Percentiles rank a stretch among this genome's conserved stretches.
These are phyloP conservation scores for Cochlearius cochlearius DNA, from an alignment of 2,113 vertebrate genomes.

Conservation along the genomic window DNA sequence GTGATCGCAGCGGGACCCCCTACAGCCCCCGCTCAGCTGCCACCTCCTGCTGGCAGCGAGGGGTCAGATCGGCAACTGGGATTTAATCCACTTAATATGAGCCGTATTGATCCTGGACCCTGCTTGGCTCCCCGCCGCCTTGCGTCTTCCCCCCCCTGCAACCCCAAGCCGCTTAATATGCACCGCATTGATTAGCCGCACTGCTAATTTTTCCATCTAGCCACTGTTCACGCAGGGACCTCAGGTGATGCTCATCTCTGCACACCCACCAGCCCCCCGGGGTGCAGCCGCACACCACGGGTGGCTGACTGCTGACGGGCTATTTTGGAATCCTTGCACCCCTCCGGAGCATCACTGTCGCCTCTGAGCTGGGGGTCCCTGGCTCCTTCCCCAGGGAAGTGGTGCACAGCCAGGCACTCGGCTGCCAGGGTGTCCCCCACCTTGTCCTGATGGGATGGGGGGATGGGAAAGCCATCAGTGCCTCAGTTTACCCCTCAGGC, in stretches of 20 bases:
- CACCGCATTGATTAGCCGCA: conserved; percentile 20
- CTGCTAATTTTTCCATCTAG: conserved; percentile 55
- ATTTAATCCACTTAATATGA: conserved; percentile 52
- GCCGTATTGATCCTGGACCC: not conserved
- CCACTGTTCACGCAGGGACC: not conserved
- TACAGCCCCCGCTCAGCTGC: not conserved
- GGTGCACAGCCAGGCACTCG: not conserved
- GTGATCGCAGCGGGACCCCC: not conserved
- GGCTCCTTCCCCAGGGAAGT: not conserved
- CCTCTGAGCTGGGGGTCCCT: not conserved
- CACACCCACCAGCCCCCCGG: not conserved
- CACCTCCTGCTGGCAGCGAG: not conserved
- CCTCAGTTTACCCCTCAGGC: not conserved
- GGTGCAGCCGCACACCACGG: not conserved
- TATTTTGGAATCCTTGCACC: not conserved
- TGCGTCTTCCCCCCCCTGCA: not conserved
- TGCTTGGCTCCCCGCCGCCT: not conserved
- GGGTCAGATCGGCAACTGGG: not conserved
- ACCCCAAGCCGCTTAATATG: not conserved
- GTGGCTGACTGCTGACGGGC: not conserved
- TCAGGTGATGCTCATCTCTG: not conserved
- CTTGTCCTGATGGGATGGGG: too few relatives aligned
- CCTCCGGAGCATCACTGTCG: fast-evolving
- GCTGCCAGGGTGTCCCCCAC: too few relatives aligned
- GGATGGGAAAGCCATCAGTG: not conserved